Conservation (phyloP, 2,888 invertebrate genomes). For the Thecocarcelia acutangulata region DNA sequence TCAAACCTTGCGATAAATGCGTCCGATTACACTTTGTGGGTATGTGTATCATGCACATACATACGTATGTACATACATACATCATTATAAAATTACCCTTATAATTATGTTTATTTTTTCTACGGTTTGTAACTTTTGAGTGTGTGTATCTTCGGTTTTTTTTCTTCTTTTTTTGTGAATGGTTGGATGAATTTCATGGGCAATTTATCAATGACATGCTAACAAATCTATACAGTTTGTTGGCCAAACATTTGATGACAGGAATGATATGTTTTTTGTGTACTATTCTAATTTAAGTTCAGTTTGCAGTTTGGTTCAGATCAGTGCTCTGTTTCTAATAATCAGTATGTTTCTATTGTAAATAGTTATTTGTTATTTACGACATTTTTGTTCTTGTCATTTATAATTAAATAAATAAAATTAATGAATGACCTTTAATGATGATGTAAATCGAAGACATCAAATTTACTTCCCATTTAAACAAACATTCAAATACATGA, state of each 20-base stretch:
- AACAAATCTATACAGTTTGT: constrained; percentile 50
- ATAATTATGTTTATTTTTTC: not conserved
- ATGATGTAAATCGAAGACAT: constrained; percentile 55
- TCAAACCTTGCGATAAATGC: too few relatives aligned
- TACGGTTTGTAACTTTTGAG: not conserved
- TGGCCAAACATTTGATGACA: constrained; percentile 50
- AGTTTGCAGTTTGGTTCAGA: too few relatives aligned
- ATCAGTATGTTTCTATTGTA: not conserved
- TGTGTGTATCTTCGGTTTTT: not conserved
- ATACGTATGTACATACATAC: too few relatives aligned
- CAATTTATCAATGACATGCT: constrained; percentile 59
- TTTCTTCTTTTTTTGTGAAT: constrained; percentile 15
- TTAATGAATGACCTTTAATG: constrained; percentile 53
- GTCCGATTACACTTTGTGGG: not conserved
- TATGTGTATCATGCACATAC: not conserved
- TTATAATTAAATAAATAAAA: constrained; percentile 44
- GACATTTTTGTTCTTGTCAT: constrained; percentile 39
- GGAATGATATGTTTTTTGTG: constrained; percentile 44
- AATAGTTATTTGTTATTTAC: constrained; percentile 22
- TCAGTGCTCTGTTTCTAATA: too few relatives aligned
- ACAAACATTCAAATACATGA: not conserved
- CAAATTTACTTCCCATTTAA: constrained; percentile 51
- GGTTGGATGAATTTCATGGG: constrained; percentile 50
- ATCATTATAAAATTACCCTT: too few relatives aligned
- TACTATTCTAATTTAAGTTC: not conserved